These are phyloP conservation scores for Amiota mariae DNA, from an alignment of 2,888 invertebrate species.

Conservation along the genomic window DNA sequence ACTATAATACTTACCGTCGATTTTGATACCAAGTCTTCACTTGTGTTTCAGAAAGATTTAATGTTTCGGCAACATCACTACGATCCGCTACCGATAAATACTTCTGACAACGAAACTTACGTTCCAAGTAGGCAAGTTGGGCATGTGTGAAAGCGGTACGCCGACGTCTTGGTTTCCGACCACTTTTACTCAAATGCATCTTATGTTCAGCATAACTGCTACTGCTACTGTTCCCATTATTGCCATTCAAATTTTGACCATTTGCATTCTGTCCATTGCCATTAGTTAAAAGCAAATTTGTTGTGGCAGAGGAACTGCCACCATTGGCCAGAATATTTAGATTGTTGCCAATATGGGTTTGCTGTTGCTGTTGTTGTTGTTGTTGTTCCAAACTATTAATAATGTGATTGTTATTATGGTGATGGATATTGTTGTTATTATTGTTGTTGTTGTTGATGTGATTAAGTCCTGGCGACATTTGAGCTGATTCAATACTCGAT, in stretches of 20 bases:
- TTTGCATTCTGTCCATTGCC: constrained; percentile 12
- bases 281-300: neutral
- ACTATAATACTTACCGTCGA: constrained; percentile 64
- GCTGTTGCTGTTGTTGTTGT: constrained; percentile 25
- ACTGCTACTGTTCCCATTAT: constrained; percentile 21
- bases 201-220: constrained; percentile 65
- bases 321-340: no score
- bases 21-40: constrained; percentile 92
- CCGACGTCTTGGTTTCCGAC: constrained; percentile 86
- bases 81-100: constrained; percentile 94
- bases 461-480: constrained; percentile 34
- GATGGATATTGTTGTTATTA: constrained; percentile 39
- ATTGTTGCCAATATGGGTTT: constrained; percentile 40
- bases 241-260: constrained; percentile 17
- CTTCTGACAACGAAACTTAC: constrained; percentile 94
- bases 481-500: constrained; percentile 67
- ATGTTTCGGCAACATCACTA: constrained; percentile 92
- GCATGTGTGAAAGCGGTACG: constrained; percentile 95
- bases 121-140: constrained; percentile 91
- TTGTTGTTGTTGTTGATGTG: neutral
- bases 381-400: constrained; percentile 3
- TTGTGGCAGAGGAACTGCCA: neutral
- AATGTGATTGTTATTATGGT: constrained; percentile 33
- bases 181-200: constrained; percentile 74
- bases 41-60: constrained; percentile 93